phyloP scores from a whole-genome alignment of 2,113 vertebrate genomes.

The Symphodus melops region DNA sequence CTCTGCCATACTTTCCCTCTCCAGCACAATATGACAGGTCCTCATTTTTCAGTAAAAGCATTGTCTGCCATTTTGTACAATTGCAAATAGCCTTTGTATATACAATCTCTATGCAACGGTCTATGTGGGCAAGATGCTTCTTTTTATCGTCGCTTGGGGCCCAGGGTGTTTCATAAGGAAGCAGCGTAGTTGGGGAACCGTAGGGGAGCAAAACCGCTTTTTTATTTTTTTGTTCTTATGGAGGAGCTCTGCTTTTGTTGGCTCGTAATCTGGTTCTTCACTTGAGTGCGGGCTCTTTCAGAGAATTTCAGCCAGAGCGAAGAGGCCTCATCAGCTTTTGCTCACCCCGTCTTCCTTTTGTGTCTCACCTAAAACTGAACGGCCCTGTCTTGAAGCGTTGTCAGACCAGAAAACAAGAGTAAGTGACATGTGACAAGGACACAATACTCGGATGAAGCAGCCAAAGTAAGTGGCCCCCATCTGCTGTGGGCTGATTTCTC shows the following conservation, averaged over 20 bases:
- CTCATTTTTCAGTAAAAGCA: conserved; percentile 80
- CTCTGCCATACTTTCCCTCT: conserved; percentile 68
- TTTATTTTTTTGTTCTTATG: conserved; percentile 42
- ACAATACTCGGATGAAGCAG: conserved; percentile 74
- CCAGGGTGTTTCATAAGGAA: conserved; percentile 59
- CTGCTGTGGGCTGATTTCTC: conserved; percentile 77
- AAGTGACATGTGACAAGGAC: conserved; percentile 83
- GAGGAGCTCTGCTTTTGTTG: conserved; percentile 75
- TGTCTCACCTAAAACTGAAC: conserved; percentile 61
- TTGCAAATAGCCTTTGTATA: conserved; percentile 77
- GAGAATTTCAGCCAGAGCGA: conserved; percentile 60
- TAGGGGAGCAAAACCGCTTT: conserved; percentile 57
- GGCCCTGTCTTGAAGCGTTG: conserved; percentile 73
- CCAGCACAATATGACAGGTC: conserved; percentile 78
- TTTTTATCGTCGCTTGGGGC: conserved; percentile 65
- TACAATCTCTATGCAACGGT: conserved; percentile 80
- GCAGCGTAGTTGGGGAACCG: conserved; percentile 36
- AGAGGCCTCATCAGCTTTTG: conserved; percentile 76
- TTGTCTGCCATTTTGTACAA: conserved; percentile 80
- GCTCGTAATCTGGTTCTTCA: conserved; percentile 78
- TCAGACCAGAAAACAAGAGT: conserved; percentile 78
- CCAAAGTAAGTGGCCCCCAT: conserved; percentile 73
- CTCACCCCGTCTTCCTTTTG: conserved; percentile 70
- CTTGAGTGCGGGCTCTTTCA: conserved; percentile 70
- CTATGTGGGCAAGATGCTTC: conserved; percentile 57